Evolutionary conservation across 1,140 invertebrate genomes (phyloP).

Genomic region (Penaeus chinensis): DNA sequence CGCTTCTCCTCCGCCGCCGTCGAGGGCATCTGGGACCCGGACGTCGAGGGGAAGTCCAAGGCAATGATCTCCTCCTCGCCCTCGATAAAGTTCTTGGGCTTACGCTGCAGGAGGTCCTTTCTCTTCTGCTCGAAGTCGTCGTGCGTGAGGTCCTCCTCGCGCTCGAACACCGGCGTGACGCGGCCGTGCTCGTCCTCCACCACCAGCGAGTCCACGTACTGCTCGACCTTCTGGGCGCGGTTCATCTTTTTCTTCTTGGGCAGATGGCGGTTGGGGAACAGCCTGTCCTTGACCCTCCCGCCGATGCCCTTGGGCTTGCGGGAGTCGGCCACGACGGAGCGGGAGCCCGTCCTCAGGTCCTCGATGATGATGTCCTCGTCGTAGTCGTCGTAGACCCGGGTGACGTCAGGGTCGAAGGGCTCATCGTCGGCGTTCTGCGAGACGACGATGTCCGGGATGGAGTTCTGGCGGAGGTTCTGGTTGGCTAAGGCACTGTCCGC

Average conservation of each 20-base stretch:
- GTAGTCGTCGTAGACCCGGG: slow-evolving; percentile 19
- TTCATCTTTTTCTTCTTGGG: slow-evolving; percentile 59
- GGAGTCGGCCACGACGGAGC: neutral
- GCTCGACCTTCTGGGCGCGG: slow-evolving; percentile 56
- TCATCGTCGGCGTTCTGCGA: slow-evolving; percentile 14
- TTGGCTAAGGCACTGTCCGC: slow-evolving; percentile 53
- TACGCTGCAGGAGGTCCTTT: slow-evolving; percentile 36
- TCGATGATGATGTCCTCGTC: slow-evolving; percentile 49
- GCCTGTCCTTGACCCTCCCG: slow-evolving; percentile 54
- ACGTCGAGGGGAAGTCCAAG: slow-evolving; percentile 19
- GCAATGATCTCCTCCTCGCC: slow-evolving; percentile 53
- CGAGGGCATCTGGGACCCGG: neutral
- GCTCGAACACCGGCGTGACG: slow-evolving; percentile 58
- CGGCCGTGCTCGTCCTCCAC: slow-evolving; percentile 38
- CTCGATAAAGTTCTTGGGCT: slow-evolving; percentile 46
- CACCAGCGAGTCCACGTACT: slow-evolving; percentile 56
- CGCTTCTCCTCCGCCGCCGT: neutral
- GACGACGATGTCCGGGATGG: slow-evolving; percentile 16
- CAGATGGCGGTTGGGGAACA: slow-evolving; percentile 57
- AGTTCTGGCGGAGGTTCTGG: slow-evolving; percentile 9
- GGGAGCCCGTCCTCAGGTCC: slow-evolving; percentile 30
- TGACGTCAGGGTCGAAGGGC: neutral
- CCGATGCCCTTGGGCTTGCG: slow-evolving; percentile 55
- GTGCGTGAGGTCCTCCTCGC: slow-evolving; percentile 47
- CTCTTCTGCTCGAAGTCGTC: slow-evolving; percentile 58